Percentiles rank a stretch among this genome's conserved stretches.
Conservation (phyloP, 2,888 invertebrate genomes). For the Perdita meconis region DNA sequence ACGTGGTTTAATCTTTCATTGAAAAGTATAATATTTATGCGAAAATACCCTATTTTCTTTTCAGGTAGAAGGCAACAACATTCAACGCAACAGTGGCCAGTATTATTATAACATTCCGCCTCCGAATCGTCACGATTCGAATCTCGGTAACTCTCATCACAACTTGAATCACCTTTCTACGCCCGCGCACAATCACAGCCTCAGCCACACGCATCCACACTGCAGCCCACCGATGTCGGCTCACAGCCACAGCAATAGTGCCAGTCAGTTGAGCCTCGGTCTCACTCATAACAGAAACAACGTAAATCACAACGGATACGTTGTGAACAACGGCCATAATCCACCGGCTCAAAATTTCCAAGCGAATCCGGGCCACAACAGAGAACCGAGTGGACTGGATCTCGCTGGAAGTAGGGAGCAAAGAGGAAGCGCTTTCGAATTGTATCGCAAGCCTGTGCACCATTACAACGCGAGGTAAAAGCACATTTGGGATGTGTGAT, state of each 20-base stretch:
- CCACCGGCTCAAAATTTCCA: constrained; percentile 70
- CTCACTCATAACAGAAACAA: constrained; percentile 79
- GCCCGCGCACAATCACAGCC: constrained; percentile 79
- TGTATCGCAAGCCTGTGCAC: constrained; percentile 95
- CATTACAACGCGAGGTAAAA: constrained; percentile 84
- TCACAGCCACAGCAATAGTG: constrained; percentile 82
- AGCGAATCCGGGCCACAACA: constrained; percentile 78
- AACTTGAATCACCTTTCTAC: constrained; percentile 75
- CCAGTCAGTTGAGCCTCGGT: constrained; percentile 79
- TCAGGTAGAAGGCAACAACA: constrained; percentile 84
- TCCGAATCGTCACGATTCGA: constrained; percentile 76
- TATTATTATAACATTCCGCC: constrained; percentile 85
- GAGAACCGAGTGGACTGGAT: constrained; percentile 86
- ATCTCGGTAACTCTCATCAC: constrained; percentile 78
- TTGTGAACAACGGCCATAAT: constrained; percentile 74
- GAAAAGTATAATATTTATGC: neutral
- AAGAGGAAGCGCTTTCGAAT: constrained; percentile 96
- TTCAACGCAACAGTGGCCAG: constrained; percentile 85
- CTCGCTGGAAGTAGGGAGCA: constrained; percentile 95
- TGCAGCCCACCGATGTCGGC: constrained; percentile 80
- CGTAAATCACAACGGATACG: constrained; percentile 78
- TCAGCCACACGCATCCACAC: constrained; percentile 81
- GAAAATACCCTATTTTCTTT: constrained; percentile 17
- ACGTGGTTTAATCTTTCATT: neutral
- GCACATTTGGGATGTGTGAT: too few relatives aligned